These are phyloP conservation scores for Phortica okadai DNA, from an alignment of 2,888 invertebrate genomes.

Conservation along the genomic window DNA sequence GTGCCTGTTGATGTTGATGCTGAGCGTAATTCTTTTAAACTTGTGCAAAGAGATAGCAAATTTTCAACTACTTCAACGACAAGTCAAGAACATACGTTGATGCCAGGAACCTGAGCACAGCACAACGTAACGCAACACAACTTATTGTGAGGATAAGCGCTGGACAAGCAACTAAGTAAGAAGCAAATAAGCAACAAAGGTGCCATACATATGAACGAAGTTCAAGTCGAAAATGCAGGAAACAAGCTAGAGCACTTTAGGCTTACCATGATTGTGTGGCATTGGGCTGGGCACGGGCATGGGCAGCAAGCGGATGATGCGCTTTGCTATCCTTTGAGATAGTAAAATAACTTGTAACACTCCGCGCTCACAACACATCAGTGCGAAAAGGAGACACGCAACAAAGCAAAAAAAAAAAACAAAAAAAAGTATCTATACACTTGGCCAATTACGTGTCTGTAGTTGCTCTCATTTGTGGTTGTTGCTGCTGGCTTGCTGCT, in stretches of 20 bases:
- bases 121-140: not conserved
- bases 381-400: constrained; percentile 11
- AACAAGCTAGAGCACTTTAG: constrained; percentile 62
- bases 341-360: constrained; percentile 44
- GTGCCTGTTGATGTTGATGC: constrained; percentile 9
- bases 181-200: constrained; percentile 10
- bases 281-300: not conserved
- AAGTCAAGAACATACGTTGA: constrained; percentile 4
- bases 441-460: constrained; percentile 19
- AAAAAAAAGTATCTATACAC: constrained; percentile 41
- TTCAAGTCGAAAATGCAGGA: constrained; percentile 35
- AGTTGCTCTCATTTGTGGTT: constrained; percentile 49
- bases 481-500: constrained; percentile 50
- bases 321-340: constrained; percentile 35
- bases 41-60: constrained; percentile 44
- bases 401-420: constrained; percentile 49
- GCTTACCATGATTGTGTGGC: not conserved
- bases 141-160: constrained; percentile 10
- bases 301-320: not conserved
- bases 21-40: constrained; percentile 32
- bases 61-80: constrained; percentile 34
- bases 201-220: not conserved
- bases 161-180: constrained; percentile 28
- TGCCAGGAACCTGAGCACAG: constrained; percentile 1
- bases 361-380: constrained; percentile 15